These are phyloP conservation scores for Torymus aiolomorphi DNA, from an alignment of 2,888 invertebrate genomes.

Conservation along the genomic window DNA sequence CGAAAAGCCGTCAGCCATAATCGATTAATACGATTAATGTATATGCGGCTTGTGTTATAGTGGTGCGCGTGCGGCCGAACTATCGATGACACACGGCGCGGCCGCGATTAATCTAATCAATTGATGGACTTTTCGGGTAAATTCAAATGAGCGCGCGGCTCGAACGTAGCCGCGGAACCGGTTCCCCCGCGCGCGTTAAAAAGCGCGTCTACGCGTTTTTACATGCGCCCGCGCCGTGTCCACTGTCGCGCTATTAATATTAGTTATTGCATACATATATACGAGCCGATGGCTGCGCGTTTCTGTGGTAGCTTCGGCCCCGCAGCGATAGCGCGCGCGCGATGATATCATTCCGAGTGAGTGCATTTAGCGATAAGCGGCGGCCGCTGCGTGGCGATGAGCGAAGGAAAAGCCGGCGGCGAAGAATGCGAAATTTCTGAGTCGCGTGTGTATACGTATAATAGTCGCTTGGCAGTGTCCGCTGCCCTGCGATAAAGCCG, in stretches of 20 bases:
- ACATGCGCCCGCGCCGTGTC: background rate
- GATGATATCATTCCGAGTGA: background rate
- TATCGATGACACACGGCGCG: constrained; percentile 3
- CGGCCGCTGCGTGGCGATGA: no score
- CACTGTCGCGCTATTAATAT: constrained; percentile 14
- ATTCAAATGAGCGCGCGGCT: constrained; percentile 41
- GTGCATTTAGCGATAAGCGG: background rate
- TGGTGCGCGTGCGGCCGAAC: no score
- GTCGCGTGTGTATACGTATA: background rate
- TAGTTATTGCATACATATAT: constrained; percentile 21
- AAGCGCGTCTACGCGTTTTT: background rate
- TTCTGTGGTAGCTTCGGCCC: background rate
- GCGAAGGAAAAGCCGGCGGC: background rate
- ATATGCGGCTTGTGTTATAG: background rate
- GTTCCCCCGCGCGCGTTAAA: constrained; percentile 15
- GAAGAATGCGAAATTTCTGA: background rate
- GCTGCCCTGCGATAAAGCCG: background rate
- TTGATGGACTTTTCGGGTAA: constrained; percentile 54
- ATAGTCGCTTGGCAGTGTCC: no score
- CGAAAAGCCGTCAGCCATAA: background rate
- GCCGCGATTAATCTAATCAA: constrained; percentile 42
- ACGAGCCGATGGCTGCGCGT: background rate
- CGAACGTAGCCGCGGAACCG: constrained; percentile 28
- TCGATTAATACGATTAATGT: constrained; percentile 13
- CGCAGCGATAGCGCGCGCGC: background rate